phyloP scores from a whole-genome alignment of 2,113 vertebrate genomes.

The Lamprologus lemairii region DNA sequence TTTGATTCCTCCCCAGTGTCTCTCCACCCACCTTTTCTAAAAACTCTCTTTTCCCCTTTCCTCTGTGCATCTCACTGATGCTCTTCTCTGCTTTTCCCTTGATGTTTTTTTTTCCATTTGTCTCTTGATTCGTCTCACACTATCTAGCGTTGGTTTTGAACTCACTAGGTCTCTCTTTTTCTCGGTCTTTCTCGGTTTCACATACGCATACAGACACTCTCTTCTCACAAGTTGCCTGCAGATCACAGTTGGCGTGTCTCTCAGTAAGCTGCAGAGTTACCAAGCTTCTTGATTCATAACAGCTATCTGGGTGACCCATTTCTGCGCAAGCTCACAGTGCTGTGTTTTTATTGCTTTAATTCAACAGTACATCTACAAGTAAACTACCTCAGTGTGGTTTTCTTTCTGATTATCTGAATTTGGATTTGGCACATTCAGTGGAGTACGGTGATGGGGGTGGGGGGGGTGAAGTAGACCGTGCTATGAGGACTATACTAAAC shows the following conservation, averaged over 20 bases:
- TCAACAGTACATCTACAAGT: neutral
- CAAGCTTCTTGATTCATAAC: slow-evolving; percentile 38
- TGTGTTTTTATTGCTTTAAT: neutral
- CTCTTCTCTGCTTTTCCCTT: neutral
- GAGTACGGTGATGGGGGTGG: no score
- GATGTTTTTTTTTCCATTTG: slow-evolving; percentile 24
- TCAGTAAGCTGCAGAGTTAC: slow-evolving; percentile 32
- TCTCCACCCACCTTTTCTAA: slow-evolving; percentile 4
- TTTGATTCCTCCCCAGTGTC: slow-evolving; percentile 32
- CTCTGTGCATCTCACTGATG: neutral
- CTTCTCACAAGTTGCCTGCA: slow-evolving; percentile 12
- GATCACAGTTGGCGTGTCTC: slow-evolving; percentile 29
- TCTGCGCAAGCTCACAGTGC: slow-evolving; percentile 34
- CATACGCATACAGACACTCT: neutral
- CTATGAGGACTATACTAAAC: neutral
- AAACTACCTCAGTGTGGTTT: neutral
- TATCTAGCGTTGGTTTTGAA: slow-evolving; percentile 29
- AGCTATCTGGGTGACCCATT: slow-evolving; percentile 67
- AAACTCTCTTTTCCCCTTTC: neutral
- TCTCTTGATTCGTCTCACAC: slow-evolving; percentile 15
- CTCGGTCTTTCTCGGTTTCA: neutral
- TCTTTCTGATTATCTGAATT: neutral
- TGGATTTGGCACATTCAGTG: neutral
- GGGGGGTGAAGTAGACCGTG: neutral
- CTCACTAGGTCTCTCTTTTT: neutral